Percentiles rank a stretch among this genome's conserved stretches.
Evolutionary conservation across 1,140 invertebrate genomes (phyloP).

Genomic region (Drosophila simulans): DNA sequence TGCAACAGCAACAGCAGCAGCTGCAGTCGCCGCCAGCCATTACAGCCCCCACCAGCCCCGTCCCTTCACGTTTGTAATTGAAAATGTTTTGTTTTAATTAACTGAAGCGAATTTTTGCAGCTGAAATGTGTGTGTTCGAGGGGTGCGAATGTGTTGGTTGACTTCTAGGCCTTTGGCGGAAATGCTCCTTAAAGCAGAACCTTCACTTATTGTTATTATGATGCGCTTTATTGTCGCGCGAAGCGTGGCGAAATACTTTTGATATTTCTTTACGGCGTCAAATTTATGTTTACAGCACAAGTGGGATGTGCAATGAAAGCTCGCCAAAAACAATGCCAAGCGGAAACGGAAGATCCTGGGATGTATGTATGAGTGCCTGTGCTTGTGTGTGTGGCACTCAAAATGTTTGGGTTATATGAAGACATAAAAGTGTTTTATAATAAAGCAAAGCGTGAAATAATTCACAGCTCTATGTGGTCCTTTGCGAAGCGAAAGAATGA

Average conservation of each 20-base stretch:
- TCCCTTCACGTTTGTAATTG: slow-evolving; percentile 51
- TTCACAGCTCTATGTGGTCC: slow-evolving; percentile 64
- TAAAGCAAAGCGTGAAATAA: slow-evolving; percentile 82
- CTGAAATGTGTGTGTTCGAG: slow-evolving; percentile 30
- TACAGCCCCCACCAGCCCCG: background rate
- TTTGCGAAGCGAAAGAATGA: slow-evolving; percentile 9
- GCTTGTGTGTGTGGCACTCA: slow-evolving; percentile 38
- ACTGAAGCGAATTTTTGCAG: slow-evolving; percentile 68
- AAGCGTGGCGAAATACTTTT: slow-evolving; percentile 51
- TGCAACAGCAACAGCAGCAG: slow-evolving; percentile 43
- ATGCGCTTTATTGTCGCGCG: slow-evolving; percentile 76
- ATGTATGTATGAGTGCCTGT: slow-evolving; percentile 7
- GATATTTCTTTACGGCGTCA: slow-evolving; percentile 56
- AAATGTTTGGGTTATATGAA: slow-evolving; percentile 79
- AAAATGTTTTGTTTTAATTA: slow-evolving; percentile 83
- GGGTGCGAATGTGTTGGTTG: slow-evolving; percentile 4
- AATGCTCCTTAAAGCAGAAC: slow-evolving; percentile 34
- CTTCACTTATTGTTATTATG: slow-evolving; percentile 67
- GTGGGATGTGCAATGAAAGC: slow-evolving; percentile 70
- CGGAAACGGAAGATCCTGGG: slow-evolving; percentile 53
- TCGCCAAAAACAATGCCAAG: slow-evolving; percentile 59
- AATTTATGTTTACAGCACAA: slow-evolving; percentile 80
- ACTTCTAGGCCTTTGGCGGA: slow-evolving; percentile 35
- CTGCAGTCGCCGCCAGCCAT: slow-evolving; percentile 41
- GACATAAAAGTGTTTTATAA: slow-evolving; percentile 83